These are phyloP conservation scores for Ornithoptera priamus DNA, from an alignment of 2,888 invertebrate species.

Conservation along the genomic window DNA sequence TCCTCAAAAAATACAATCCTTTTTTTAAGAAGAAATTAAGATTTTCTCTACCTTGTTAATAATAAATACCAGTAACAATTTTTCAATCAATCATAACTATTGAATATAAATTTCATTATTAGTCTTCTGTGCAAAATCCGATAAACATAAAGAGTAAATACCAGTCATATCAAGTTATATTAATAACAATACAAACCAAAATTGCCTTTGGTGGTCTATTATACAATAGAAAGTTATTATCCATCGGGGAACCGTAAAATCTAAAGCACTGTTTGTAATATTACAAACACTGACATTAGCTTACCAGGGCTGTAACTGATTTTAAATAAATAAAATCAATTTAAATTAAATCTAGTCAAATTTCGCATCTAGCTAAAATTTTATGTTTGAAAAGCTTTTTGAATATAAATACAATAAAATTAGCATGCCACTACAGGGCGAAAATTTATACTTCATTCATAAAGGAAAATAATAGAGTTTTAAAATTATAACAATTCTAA, in stretches of 20 bases:
- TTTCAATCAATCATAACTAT: slow-evolving; percentile 1
- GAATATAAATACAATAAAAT: not conserved
- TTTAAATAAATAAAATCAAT: not conserved
- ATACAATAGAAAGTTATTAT: slow-evolving; percentile 27
- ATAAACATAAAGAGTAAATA: not conserved
- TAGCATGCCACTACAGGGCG: not conserved
- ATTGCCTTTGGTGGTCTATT: slow-evolving; percentile 14
- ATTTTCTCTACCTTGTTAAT: not conserved
- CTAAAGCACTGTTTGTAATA: slow-evolving; percentile 32
- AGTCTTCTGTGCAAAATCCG: slow-evolving; percentile 4
- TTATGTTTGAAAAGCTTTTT: not conserved
- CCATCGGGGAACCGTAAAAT: slow-evolving; percentile 37
- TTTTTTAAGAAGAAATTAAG: not conserved
- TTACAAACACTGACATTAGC: slow-evolving; percentile 30
- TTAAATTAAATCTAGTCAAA: not conserved
- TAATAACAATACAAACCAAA: slow-evolving; percentile 25
- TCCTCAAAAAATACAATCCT: no score
- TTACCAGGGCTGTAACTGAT: not conserved
- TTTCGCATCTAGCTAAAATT: not conserved
- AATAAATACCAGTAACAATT: not conserved
- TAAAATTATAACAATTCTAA: no score
- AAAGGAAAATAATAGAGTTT: no score
- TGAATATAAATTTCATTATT: not conserved
- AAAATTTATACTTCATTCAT: no score
- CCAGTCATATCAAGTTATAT: slow-evolving; percentile 30